Evolutionary conservation across 2,888 invertebrate genomes (phyloP).

Genomic region (Morpho achilles): DNA sequence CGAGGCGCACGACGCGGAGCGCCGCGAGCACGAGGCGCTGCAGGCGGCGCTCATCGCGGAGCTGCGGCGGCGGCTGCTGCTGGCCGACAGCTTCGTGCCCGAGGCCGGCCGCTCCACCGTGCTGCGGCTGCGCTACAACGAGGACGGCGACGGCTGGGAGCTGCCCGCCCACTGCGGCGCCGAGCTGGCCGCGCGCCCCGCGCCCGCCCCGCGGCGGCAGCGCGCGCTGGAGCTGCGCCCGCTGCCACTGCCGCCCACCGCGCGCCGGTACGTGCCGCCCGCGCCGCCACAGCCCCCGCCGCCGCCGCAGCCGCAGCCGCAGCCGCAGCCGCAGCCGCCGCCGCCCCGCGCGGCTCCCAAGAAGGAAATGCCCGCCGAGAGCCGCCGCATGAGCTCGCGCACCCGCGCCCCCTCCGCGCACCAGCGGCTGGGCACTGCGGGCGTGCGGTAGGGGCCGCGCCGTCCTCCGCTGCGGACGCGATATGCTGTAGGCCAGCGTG

Average conservation of each 20-base stretch:
- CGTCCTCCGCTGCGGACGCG: constrained; percentile 1
- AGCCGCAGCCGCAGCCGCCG: constrained; percentile 19
- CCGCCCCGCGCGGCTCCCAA: constrained; percentile 33
- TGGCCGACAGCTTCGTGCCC: constrained; percentile 94
- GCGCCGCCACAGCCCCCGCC: constrained; percentile 59
- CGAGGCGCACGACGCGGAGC: constrained; percentile 93
- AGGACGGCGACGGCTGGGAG: constrained; percentile 58
- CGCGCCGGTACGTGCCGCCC: constrained; percentile 86
- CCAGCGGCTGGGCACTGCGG: constrained; percentile 53
- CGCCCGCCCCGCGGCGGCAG: constrained; percentile 73
- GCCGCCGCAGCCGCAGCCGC: constrained; percentile 59
- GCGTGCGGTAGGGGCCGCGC: constrained; percentile 42
- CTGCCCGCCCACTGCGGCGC: constrained; percentile 46
- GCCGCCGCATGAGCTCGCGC: constrained; percentile 49
- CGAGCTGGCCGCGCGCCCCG: constrained; percentile 77
- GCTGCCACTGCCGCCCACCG: constrained; percentile 87
- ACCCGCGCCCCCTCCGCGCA: constrained; percentile 47
- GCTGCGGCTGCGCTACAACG: constrained; percentile 49
- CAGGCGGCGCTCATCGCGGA: constrained; percentile 87
- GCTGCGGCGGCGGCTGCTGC: constrained; percentile 85
- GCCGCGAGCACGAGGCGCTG: constrained; percentile 92
- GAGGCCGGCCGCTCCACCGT: constrained; percentile 50
- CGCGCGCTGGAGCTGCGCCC: constrained; percentile 83
- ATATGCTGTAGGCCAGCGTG: constrained; percentile 15
- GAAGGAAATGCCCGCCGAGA: constrained; percentile 72